Percentiles rank a stretch among this genome's conserved stretches.
Conservation (phyloP, 2,113 vertebrate species). For the Tragelaphus buxtoni region DNA sequence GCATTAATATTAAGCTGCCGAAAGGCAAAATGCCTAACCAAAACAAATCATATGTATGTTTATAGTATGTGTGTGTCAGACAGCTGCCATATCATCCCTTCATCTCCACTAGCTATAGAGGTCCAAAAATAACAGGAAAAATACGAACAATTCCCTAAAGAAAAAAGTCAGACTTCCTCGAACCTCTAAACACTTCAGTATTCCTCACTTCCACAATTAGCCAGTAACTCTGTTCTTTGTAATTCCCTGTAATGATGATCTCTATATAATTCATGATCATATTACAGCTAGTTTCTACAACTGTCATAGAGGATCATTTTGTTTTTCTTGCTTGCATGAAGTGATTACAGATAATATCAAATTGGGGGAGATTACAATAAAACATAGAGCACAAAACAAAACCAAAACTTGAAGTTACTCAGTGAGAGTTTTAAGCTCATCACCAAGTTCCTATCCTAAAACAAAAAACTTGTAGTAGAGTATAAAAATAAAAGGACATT, state of each 20-base stretch:
- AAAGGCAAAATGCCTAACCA: neutral
- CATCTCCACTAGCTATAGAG: neutral
- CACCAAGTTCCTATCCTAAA: constrained; percentile 13
- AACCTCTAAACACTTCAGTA: constrained; percentile 4
- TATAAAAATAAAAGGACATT: neutral
- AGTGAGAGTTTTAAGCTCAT: neutral
- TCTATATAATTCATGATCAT: neutral
- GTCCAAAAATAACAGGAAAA: neutral
- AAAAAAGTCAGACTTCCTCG: neutral
- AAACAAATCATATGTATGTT: neutral
- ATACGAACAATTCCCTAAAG: neutral
- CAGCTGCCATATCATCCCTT: neutral
- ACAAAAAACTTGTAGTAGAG: neutral
- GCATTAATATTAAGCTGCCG: neutral
- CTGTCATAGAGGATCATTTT: neutral
- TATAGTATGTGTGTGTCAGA: neutral
- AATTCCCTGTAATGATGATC: neutral
- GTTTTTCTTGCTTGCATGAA: neutral
- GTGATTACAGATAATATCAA: constrained; percentile 5
- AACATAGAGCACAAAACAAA: neutral
- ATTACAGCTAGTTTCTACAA: constrained; percentile 25
- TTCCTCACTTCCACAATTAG: constrained; percentile 13
- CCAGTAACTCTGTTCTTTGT: neutral
- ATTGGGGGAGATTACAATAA: neutral
- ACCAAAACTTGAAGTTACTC: neutral